Evolutionary conservation across 37 sponge, comb jelly and placozoan species (phyloP), one percentile per base, ranked within the genome.

Genomic region (Lycopodina hypogea): DNA sequence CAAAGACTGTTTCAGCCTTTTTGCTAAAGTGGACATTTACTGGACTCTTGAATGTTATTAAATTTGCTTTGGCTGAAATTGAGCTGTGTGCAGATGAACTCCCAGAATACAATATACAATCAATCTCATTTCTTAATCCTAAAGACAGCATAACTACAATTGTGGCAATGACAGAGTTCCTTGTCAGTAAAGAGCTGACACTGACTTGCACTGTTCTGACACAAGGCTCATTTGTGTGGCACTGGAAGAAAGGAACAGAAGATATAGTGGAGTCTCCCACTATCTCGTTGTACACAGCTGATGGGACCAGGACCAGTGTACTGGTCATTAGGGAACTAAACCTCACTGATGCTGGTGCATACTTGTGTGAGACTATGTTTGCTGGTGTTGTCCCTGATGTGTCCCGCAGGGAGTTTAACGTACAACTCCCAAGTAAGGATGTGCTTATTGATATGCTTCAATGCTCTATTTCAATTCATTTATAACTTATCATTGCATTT

Each of bases 1-100:
- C 76, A 6, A 21, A 22, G 15, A 22, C 55, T 51, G 32, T 26
- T 64, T 12, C n/a, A 55, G 2, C 28, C 29, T 2, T 42, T 33
- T 35, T 73, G 15, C 35, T 73, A 17, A 29, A 38, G 18, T 76
- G 76, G 60, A 38, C 38, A 15, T 76, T 42, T 37, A 60, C 61
- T 34, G 76, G 68, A 55, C 34, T 68, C 0, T 19, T 30, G 42
- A 50, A 78, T 36, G 41, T 79, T 55, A 80, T 79, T 57, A 79
- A 74, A 75, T 62, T 85, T 28, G 19, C 78, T 24, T 6, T 85
- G 56, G 78, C 75, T 78, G 84, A 84, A 75, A 33, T 84, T 12
- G 24, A 40, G 32, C 30, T 84, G 17, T 76, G 71, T 76, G 35
- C 40, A 15, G 78, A 74, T 48, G 1, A 39, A 35, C 59, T 52